Evolutionary conservation across 2,113 vertebrate genomes (phyloP), one percentile per base, ranked within the genome.

Genomic region (Cheirogaleus medius): DNA sequence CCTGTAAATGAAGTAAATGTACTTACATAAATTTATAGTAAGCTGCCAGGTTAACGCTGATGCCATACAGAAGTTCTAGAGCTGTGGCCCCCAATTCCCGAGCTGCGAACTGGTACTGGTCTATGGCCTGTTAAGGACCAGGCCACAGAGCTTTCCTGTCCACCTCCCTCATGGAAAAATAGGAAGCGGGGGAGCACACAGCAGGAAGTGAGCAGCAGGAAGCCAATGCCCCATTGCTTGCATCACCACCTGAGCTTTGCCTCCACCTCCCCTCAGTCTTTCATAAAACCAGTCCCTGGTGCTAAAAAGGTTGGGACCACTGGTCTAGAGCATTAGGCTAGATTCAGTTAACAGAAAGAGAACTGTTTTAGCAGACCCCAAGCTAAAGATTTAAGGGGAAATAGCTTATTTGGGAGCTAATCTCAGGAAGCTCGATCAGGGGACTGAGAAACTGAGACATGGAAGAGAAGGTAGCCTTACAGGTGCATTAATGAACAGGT

Each of bases 1-100:
- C 92, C 92, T 44, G 78, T 49, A 81, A 96, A 49, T 42, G 56
- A 97, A 74, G 74, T 94, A 56, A 83, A 83, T 34, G 84, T 76
- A 68, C 29, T 60, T 84, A 73, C 25, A 56, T 42, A 94, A 74
- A 82, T 58, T 81, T 74, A 68, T 13, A 82, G 42, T 87, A 87
- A 88, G 23, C 54, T 77, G 18, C 66, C 29, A 69, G n/a, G 29
- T 85, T 49, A 91, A 66, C 56, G 37, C 66, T 82, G n/a, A 78
- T 44, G 18, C 14, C 54, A 90, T 4, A 63, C 27, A 63, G 29
- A 63, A 63, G 58, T 25, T 60, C 3, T 60, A 60, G 20, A 56
- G 54, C 54, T 56, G 54, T 21, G 20, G 54, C 20, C 20, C 7
- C 54, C 20, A 21, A 56, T 56, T 56, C 52, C 52, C 18, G 52